Conservation (phyloP, 2,113 vertebrate species). For the Pelecanoides urinatrix region DNA sequence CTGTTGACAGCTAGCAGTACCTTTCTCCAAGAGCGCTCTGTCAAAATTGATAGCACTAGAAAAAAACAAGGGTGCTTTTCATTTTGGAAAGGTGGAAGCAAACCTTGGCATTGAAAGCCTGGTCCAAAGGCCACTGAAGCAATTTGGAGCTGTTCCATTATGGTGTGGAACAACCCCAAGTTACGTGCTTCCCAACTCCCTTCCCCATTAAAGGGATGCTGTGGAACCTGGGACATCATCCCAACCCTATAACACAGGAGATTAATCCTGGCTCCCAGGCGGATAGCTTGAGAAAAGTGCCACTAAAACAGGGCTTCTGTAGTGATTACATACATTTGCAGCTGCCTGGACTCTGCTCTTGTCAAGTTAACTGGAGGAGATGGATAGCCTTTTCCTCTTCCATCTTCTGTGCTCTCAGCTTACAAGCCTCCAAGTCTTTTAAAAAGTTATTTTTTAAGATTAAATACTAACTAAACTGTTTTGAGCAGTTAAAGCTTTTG, state of each 20-base stretch:
- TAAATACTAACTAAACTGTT: not conserved
- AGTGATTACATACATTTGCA: not conserved
- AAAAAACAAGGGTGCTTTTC: not conserved
- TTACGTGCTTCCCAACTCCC: accelerated
- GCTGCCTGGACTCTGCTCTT: not conserved
- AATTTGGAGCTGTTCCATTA: not conserved
- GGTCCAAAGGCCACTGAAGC: not conserved
- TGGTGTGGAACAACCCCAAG: not conserved
- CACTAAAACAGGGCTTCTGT: not conserved
- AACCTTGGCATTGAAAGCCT: not conserved
- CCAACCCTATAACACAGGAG: not conserved
- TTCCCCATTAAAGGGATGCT: not conserved
- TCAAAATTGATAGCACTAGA: not conserved
- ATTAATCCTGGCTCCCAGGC: not conserved
- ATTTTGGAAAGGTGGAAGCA: not conserved
- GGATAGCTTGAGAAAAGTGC: not conserved
- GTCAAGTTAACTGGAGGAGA: not conserved
- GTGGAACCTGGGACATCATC: not conserved
- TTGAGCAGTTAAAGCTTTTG: not conserved
- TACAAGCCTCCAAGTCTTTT: not conserved
- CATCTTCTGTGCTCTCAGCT: not conserved
- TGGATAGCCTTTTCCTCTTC: not conserved
- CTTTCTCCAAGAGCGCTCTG: not conserved
- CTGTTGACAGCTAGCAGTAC: not conserved
- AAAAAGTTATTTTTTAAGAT: not conserved